Percentiles rank a stretch among this genome's conserved stretches.
Conservation (phyloP, 2,113 vertebrate species). For the Furnarius figulus region DNA sequence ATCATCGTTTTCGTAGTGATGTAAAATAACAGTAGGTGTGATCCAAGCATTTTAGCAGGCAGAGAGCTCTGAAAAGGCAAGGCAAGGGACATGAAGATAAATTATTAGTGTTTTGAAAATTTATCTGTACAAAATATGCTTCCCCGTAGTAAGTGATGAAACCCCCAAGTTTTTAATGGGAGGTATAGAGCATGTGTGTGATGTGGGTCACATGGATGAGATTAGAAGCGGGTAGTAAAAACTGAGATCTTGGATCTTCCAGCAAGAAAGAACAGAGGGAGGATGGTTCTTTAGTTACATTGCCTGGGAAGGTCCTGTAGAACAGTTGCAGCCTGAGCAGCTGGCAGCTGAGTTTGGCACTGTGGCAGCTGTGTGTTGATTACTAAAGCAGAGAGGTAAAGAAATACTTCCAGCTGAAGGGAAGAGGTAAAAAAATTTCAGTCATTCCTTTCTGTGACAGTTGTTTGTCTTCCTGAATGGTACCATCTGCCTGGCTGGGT, state of each 20-base stretch:
- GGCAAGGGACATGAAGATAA: not conserved
- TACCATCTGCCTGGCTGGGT: not conserved
- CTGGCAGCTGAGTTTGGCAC: not conserved
- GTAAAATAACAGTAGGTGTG: not conserved
- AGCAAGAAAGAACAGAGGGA: not conserved
- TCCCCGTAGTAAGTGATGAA: not conserved
- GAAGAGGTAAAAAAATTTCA: not conserved
- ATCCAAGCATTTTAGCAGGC: not conserved
- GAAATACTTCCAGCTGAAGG: not conserved
- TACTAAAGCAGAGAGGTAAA: not conserved
- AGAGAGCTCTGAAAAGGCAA: not conserved
- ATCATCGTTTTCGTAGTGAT: not conserved
- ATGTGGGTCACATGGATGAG: not conserved
- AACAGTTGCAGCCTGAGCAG: not conserved
- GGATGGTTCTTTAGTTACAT: not conserved
- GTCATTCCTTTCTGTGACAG: not conserved
- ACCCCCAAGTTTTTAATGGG: not conserved
- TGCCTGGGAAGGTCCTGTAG: not conserved
- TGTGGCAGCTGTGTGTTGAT: not conserved
- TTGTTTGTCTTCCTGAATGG: not conserved
- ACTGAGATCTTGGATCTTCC: not conserved
- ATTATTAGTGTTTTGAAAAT: not conserved
- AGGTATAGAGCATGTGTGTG: rapidly evolving
- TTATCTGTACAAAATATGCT: not conserved
- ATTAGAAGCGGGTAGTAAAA: not conserved